Evolutionary conservation across 2,888 invertebrate genomes (phyloP).

Genomic region (Gonocerus acuteangulatus): DNA sequence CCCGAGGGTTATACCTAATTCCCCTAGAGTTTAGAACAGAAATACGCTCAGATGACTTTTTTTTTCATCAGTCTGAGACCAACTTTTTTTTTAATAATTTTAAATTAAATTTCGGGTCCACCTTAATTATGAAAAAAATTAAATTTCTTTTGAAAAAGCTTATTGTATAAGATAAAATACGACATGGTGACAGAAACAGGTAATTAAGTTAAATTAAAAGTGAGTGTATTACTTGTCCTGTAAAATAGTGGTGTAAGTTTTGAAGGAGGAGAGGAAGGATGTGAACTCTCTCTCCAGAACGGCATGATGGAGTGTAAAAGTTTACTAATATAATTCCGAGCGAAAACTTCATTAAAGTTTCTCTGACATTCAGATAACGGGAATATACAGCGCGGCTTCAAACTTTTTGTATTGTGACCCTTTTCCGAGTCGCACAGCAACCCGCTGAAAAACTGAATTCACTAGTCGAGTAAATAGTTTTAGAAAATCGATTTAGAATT

Average conservation of each 20-base stretch:
- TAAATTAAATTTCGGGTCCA: too few species aligned
- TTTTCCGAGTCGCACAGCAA: background rate
- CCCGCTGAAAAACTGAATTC: too few species aligned
- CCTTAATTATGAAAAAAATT: too few species aligned
- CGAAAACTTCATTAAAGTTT: constrained; percentile 24
- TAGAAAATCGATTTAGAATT: too few species aligned
- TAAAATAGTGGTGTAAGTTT: background rate
- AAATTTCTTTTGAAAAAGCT: too few species aligned
- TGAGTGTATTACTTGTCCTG: background rate
- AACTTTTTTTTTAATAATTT: too few species aligned
- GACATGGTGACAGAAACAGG: background rate
- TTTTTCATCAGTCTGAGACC: too few species aligned
- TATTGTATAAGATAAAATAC: too few species aligned
- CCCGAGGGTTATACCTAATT: too few species aligned
- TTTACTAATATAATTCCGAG: constrained; percentile 26
- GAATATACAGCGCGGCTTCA: constrained; percentile 1
- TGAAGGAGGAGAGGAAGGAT: background rate
- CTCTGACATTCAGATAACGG: constrained; percentile 20
- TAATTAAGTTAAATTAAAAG: background rate
- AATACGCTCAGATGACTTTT: too few species aligned
- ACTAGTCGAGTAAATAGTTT: too few species aligned
- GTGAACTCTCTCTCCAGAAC: background rate
- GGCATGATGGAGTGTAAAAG: constrained; percentile 25
- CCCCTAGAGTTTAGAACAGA: too few species aligned
- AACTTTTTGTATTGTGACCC: constrained; percentile 25